Evolutionary conservation across 2,888 invertebrate genomes (phyloP).

Genomic region (Limenitis camilla): DNA sequence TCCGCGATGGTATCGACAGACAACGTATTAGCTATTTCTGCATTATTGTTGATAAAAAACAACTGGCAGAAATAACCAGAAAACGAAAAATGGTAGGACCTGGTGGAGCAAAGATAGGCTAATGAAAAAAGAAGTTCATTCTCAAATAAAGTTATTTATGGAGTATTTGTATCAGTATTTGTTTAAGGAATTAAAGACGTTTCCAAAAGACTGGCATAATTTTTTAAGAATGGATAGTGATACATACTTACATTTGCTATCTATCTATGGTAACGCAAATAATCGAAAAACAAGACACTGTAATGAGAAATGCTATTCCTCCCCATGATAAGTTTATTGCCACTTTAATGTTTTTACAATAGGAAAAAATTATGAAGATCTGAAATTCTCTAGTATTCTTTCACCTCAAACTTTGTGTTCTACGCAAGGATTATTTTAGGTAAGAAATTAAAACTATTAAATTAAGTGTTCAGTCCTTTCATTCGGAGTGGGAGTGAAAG

Average conservation of each 20-base stretch:
- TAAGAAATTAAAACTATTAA: not conserved
- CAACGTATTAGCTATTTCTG: not conserved
- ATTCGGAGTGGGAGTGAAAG: not conserved
- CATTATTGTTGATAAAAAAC: too few relatives aligned
- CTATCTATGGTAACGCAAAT: not conserved
- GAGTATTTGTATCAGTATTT: too few relatives aligned
- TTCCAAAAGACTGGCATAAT: not conserved
- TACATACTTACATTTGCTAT: slow-evolving; percentile 1
- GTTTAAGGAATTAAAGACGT: not conserved
- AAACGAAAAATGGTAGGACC: not conserved
- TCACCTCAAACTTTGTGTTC: not conserved
- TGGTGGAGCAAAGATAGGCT: not conserved
- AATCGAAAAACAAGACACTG: not conserved
- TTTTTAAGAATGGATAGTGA: not conserved
- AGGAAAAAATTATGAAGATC: not conserved
- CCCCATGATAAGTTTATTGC: not conserved
- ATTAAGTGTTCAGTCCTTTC: not conserved
- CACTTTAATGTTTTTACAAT: not conserved
- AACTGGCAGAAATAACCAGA: too few relatives aligned
- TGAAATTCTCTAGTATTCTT: not conserved
- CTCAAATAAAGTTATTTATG: too few relatives aligned
- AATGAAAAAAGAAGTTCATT: not conserved
- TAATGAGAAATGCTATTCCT: not conserved
- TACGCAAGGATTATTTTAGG: not conserved
- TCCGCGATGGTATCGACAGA: not conserved